phyloP scores from a whole-genome alignment of 1,140 invertebrate genomes.

The Panulirus ornatus region DNA sequence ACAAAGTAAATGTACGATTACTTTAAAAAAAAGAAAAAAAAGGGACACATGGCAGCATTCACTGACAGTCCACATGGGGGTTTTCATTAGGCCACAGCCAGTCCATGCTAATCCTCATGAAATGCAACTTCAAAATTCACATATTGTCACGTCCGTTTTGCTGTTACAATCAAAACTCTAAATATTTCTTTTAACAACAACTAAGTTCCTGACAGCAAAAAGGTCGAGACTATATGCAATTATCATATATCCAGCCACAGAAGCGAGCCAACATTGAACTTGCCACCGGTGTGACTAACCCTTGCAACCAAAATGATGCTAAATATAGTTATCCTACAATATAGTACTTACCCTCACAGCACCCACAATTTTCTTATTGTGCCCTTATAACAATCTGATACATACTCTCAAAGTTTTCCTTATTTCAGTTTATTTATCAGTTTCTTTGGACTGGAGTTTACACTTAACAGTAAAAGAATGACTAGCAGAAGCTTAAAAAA shows the following conservation, averaged over 20 bases:
- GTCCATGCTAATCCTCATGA: background rate
- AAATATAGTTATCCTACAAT: constrained; percentile 36
- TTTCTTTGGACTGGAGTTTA: constrained; percentile 68
- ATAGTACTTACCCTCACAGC: constrained; percentile 45
- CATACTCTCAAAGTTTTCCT: constrained; percentile 19
- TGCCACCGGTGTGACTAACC: constrained; percentile 27
- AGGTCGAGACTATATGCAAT: constrained; percentile 23
- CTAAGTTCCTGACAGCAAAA: background rate
- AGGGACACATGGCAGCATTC: background rate
- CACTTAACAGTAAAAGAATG: constrained; percentile 71
- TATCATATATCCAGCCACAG: constrained; percentile 19
- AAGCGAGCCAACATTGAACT: constrained; percentile 30
- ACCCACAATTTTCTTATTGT: constrained; percentile 39
- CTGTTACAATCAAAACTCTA: background rate
- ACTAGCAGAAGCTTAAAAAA: constrained; percentile 69
- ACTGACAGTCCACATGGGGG: background rate
- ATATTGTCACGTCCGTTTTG: constrained; percentile 13
- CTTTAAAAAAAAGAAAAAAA: background rate
- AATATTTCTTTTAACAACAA: constrained; percentile 2
- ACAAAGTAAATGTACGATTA: background rate
- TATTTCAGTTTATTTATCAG: constrained; percentile 13
- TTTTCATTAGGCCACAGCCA: background rate
- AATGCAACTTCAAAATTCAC: background rate
- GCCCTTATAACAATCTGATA: constrained; percentile 44
- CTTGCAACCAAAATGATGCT: constrained; percentile 12